A percentile compares a stretch with the other conserved stretches of the same genome.
phyloP scores from a whole-genome alignment of 2,797 vertebrate species.

The Smutsia gigantea region DNA sequence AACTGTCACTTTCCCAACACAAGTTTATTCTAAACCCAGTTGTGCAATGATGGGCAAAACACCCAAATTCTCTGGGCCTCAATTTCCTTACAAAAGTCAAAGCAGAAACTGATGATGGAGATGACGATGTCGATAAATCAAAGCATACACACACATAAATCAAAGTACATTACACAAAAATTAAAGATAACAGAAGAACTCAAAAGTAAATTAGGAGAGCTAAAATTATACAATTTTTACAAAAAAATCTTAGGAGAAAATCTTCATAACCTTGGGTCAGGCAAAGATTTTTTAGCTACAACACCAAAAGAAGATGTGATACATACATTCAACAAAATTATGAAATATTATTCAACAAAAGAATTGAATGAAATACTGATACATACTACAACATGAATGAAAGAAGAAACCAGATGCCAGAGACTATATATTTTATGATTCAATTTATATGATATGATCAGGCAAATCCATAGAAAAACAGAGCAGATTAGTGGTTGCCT shows the following conservation, averaged over 20 bases:
- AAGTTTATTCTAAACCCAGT: background rate
- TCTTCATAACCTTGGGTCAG: background rate
- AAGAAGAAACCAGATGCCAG: background rate
- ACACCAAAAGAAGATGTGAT: background rate
- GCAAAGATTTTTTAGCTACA: slow-evolving; percentile 5
- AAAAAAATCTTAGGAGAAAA: slow-evolving; percentile 17
- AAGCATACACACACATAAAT: background rate
- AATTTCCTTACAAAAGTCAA: slow-evolving; percentile 31
- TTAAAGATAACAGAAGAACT: background rate
- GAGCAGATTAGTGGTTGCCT: background rate
- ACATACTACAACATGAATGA: background rate
- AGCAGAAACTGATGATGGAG: background rate
- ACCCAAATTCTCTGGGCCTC: background rate
- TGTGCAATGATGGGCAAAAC: background rate
- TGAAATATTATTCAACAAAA: background rate
- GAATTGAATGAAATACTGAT: background rate
- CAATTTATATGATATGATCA: background rate
- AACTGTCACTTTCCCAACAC: background rate
- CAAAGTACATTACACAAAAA: background rate
- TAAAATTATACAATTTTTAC: background rate
- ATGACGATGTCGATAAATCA: background rate
- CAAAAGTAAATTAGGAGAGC: background rate
- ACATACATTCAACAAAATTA: background rate
- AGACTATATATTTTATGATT: background rate
- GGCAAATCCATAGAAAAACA: background rate